Percentiles rank a stretch among this genome's conserved stretches.
Conservation (phyloP, 2,888 invertebrate genomes). For the Andrena fulva region DNA sequence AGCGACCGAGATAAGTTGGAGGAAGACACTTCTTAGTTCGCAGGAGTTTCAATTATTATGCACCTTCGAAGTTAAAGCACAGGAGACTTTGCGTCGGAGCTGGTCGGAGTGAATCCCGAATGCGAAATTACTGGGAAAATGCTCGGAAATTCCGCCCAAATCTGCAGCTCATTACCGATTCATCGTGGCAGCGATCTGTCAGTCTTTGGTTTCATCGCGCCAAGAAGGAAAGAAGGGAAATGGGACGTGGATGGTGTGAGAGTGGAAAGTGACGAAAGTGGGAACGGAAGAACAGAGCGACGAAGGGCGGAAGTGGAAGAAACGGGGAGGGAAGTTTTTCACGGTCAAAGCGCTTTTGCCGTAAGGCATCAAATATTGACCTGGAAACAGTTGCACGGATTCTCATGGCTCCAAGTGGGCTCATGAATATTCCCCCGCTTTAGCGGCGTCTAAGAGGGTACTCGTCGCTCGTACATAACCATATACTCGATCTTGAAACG, state of each 20-base stretch:
- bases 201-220: neutral
- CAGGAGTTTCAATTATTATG: constrained; percentile 63
- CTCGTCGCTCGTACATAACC: constrained; percentile 62
- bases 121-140: constrained; percentile 45
- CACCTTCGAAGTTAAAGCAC: constrained; percentile 44
- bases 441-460: constrained; percentile 64
- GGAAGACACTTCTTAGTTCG: constrained; percentile 47
- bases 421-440: constrained; percentile 70
- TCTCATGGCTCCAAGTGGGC: constrained; percentile 65
- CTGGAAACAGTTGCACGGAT: constrained; percentile 70
- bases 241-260: neutral
- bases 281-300: neutral
- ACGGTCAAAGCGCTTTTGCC: constrained; percentile 32
- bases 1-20: constrained; percentile 51
- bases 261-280: neutral
- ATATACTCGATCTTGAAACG: constrained; percentile 61
- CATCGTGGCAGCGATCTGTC: constrained; percentile 31
- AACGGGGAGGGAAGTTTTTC: constrained; percentile 23
- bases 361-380: constrained; percentile 67
- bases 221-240: neutral
- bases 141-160: constrained; percentile 18
- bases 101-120: constrained; percentile 28
- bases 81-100: constrained; percentile 16
- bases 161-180: constrained; percentile 38
- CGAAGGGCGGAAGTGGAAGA: neutral